Conservation (phyloP, 2,888 invertebrate species). For the Listrodromus nycthemerus region DNA sequence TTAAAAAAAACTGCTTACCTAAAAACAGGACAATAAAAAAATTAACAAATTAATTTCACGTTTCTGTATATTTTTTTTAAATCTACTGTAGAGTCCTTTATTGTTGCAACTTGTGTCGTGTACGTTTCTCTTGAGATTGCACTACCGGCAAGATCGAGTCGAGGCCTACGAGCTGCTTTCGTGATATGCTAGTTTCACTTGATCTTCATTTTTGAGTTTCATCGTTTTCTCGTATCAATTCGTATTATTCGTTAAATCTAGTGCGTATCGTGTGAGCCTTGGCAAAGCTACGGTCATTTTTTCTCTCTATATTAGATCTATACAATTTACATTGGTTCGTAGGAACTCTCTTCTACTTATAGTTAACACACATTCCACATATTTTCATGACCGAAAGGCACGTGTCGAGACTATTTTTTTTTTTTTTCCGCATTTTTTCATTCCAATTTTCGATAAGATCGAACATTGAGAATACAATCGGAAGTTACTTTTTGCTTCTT, state of each 20-base stretch:
- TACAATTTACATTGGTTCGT: constrained; percentile 67
- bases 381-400: constrained; percentile 78
- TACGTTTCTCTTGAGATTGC: constrained; percentile 50
- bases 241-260: constrained; percentile 38
- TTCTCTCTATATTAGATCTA: constrained; percentile 52
- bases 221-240: constrained; percentile 9
- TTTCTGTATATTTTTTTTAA: constrained; percentile 7
- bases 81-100: constrained; percentile 39
- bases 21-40: neutral
- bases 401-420: constrained; percentile 75
- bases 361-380: constrained; percentile 61
- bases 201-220: constrained; percentile 5
- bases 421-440: constrained; percentile 48
- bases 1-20: neutral
- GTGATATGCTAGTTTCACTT: constrained; percentile 62
- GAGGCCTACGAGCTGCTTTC: constrained; percentile 42
- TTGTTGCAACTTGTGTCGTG: constrained; percentile 28
- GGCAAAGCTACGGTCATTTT: constrained; percentile 69
- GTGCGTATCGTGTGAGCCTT: constrained; percentile 39
- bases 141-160: constrained; percentile 55
- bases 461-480: constrained; percentile 36
- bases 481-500: constrained; percentile 31
- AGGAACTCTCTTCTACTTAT: constrained; percentile 70
- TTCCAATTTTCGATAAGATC: constrained; percentile 35
- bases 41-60: neutral